These are phyloP conservation scores for Pollenia labialis DNA, from an alignment of 2,888 invertebrate species.

Conservation along the genomic window DNA sequence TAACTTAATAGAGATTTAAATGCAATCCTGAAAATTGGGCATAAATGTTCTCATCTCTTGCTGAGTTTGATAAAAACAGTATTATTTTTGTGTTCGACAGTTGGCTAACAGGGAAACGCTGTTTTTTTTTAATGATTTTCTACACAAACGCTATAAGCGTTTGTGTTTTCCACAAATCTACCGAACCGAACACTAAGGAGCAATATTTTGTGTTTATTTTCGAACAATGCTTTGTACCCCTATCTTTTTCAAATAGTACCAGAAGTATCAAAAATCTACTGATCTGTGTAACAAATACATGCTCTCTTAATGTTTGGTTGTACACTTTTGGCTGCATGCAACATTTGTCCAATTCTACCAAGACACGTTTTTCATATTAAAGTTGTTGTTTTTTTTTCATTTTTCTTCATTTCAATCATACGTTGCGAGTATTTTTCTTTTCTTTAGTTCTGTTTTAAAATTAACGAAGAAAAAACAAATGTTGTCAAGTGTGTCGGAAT, in stretches of 20 bases:
- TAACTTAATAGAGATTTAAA: no score
- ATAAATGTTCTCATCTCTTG: no score
- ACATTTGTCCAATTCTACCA: constrained; percentile 28
- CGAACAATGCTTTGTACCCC: no score
- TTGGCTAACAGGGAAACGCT: no score
- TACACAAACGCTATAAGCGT: no score
- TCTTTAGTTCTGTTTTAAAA: constrained; percentile 1
- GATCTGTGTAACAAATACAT: not conserved
- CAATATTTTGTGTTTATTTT: no score
- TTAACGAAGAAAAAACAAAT: constrained; percentile 13
- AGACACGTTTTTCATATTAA: constrained; percentile 51
- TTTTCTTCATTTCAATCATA: not conserved
- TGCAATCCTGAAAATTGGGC: no score
- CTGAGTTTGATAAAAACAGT: no score
- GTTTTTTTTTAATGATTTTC: no score
- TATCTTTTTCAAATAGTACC: not conserved
- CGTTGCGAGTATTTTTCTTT: not conserved
- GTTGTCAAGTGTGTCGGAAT: constrained; percentile 71
- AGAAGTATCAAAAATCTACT: not conserved
- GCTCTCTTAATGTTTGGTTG: not conserved
- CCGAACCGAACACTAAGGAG: no score
- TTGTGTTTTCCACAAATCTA: no score
- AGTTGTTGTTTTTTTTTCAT: constrained; percentile 2
- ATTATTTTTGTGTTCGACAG: no score
- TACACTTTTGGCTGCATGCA: constrained; percentile 24